phyloP scores from a whole-genome alignment of 2,797 vertebrate species.

The Numenius phaeopus region DNA sequence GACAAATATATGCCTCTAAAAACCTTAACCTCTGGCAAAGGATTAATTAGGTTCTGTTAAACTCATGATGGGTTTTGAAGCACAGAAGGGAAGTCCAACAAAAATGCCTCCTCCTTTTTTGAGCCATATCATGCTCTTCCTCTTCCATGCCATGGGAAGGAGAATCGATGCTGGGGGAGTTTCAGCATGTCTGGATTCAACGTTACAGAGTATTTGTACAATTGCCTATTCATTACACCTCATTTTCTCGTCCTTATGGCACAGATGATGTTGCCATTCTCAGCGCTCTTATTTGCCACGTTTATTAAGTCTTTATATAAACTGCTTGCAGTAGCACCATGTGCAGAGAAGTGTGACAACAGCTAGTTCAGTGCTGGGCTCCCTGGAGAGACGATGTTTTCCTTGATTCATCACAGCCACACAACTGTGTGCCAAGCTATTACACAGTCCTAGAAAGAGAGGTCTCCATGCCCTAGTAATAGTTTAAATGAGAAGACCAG shows the following conservation, averaged over 20 bases:
- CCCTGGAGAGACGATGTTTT: neutral
- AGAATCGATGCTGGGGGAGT: rapidly evolving
- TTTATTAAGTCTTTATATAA: neutral
- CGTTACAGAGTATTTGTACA: neutral
- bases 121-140: neutral
- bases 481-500: neutral
- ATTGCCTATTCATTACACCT: neutral
- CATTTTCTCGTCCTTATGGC: neutral
- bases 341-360: neutral
- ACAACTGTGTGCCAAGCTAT: neutral
- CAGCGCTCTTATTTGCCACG: neutral
- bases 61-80: neutral
- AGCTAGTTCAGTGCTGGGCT: neutral
- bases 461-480: neutral
- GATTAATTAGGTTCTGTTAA: neutral
- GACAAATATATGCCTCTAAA: neutral
- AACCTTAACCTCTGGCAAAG: neutral
- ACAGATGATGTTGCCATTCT: neutral
- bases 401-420: neutral
- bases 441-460: neutral
- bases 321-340: rapidly evolving
- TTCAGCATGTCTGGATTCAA: neutral
- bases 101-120: neutral
- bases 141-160: neutral
- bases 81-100: neutral